Percentiles rank a stretch among this genome's conserved stretches.
Evolutionary conservation across 2,888 invertebrate species (phyloP).

Genomic region (Oscheius myriophilus): DNA sequence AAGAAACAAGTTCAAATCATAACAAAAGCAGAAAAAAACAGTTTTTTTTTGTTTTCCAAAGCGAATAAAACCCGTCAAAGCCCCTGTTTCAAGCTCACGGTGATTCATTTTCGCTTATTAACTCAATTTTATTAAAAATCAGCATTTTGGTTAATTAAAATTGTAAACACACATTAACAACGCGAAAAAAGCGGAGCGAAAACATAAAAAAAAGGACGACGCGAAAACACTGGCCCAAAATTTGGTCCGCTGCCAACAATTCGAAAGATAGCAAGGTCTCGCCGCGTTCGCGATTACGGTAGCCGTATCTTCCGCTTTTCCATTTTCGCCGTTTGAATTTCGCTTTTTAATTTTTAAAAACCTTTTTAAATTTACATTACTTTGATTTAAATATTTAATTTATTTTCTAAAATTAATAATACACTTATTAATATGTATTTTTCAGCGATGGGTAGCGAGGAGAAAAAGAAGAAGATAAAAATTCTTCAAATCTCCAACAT

Average conservation of each 20-base stretch:
- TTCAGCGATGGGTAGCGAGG: constrained; percentile 41
- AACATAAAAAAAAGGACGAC: constrained; percentile 1
- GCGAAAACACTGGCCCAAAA: constrained; percentile 5
- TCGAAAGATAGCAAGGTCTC: neutral
- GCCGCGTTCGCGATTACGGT: constrained; percentile 11
- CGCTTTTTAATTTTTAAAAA: neutral
- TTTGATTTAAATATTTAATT: too few relatives aligned
- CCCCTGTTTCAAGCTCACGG: too few relatives aligned
- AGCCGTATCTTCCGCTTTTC: constrained; percentile 1
- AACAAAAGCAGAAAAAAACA: too few relatives aligned
- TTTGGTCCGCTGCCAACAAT: neutral
- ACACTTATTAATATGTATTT: neutral
- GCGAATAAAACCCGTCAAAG: too few relatives aligned
- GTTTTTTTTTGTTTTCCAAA: too few relatives aligned
- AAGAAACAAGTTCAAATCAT: too few relatives aligned
- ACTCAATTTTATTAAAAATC: too few relatives aligned
- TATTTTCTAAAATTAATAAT: too few relatives aligned
- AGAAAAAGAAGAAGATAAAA: constrained; percentile 40
- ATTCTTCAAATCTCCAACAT: constrained; percentile 69
- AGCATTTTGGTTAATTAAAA: too few relatives aligned
- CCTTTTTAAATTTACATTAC: too few relatives aligned
- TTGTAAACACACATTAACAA: neutral
- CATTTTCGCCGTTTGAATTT: constrained; percentile 11
- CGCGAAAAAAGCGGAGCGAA: neutral
- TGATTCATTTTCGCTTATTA: too few relatives aligned